phyloP scores from a whole-genome alignment of 2,113 vertebrate species.

The Centrocercus urophasianus region DNA sequence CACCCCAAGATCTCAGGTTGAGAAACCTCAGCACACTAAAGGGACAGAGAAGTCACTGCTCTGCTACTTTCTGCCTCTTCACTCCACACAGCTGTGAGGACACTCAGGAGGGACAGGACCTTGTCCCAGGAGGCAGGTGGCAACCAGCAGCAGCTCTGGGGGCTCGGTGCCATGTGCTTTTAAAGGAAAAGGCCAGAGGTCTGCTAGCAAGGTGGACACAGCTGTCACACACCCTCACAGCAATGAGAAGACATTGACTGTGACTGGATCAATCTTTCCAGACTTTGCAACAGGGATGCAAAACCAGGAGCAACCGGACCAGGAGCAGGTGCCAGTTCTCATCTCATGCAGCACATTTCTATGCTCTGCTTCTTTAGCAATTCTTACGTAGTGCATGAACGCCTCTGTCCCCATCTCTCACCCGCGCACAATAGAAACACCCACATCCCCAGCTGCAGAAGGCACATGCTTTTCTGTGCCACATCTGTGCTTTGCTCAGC shows the following conservation, averaged over 20 bases:
- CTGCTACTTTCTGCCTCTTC: background rate
- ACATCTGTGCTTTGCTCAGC: background rate
- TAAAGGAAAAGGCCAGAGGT: background rate
- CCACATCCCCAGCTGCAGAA: conserved; percentile 8
- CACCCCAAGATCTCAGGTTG: conserved; percentile 49
- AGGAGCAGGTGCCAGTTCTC: background rate
- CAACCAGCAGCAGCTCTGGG: background rate
- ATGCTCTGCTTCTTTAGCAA: conserved; percentile 27
- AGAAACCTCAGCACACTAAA: conserved; percentile 16
- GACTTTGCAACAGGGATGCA: background rate
- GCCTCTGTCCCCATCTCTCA: background rate
- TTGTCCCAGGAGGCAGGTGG: background rate
- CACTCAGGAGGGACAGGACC: background rate
- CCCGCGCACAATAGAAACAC: background rate
- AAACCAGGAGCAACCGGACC: conserved; percentile 9
- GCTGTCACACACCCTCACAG: background rate
- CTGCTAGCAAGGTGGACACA: background rate
- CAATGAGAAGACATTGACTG: background rate
- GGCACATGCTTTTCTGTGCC: background rate
- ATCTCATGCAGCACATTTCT: conserved; percentile 12
- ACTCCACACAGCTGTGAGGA: background rate
- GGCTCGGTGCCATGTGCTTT: background rate
- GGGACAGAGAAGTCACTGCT: background rate
- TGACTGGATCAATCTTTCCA: background rate
- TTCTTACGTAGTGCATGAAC: conserved; percentile 11